A percentile compares a stretch with the other conserved stretches of the same genome.
phyloP scores from a whole-genome alignment of 1,140 invertebrate genomes.

The Anagrus nilaparvatae region DNA sequence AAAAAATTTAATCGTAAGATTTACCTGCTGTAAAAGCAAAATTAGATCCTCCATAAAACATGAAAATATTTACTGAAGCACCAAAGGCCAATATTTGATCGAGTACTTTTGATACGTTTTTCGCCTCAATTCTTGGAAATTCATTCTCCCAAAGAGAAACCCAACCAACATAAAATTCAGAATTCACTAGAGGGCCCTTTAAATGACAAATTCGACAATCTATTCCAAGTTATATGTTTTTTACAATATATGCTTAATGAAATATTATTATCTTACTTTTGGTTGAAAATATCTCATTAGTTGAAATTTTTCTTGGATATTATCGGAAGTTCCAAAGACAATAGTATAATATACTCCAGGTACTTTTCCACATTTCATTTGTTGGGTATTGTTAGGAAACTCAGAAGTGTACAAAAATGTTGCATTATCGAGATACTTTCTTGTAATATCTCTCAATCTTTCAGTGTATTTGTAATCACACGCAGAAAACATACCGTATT shows the following conservation, averaged over 20 bases:
- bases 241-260: neutral
- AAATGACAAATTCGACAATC: too few species aligned
- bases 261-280: conserved; percentile 28
- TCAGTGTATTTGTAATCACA: conserved; percentile 60
- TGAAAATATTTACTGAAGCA: conserved; percentile 71
- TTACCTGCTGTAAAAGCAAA: conserved; percentile 58
- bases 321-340: conserved; percentile 54
- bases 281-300: conserved; percentile 46
- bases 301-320: conserved; percentile 34
- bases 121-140: conserved; percentile 45
- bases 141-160: conserved; percentile 72
- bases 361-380: conserved; percentile 54
- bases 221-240: conserved; percentile 8
- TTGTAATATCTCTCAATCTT: conserved; percentile 52
- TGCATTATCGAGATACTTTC: conserved; percentile 48
- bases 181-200: conserved; percentile 74
- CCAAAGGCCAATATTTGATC: conserved; percentile 52
- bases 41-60: conserved; percentile 66
- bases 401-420: conserved; percentile 78
- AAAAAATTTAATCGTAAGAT: too few species aligned
- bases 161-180: conserved; percentile 82
- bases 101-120: conserved; percentile 48
- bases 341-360: conserved; percentile 57
- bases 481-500: conserved; percentile 74
- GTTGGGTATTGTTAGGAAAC: conserved; percentile 43